Evolutionary conservation across 2,888 invertebrate species (phyloP), one percentile per base, ranked within the genome.

Genomic region (Argyresthia goedartella): DNA sequence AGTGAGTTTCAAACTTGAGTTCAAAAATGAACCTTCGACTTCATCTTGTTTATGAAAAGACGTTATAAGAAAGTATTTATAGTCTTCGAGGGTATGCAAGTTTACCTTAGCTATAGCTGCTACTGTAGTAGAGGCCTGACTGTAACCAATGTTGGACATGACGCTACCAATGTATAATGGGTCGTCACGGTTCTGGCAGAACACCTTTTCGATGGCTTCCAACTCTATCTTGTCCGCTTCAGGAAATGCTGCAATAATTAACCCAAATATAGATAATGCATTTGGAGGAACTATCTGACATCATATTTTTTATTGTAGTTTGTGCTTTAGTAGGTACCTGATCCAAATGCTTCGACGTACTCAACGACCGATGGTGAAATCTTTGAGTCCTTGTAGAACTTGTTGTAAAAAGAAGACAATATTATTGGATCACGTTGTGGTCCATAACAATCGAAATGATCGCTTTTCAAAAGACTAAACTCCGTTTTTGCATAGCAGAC

Each of bases 341-440:
- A 89, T 13, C 91, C 92, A 69, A 91, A 91, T 36, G 91, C 91
- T 68, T 93, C 93, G 15, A 93, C 80, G 64, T 89, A 93, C 41
- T 84, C 77, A 0, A 93, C 82, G 0, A 65, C 60, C 16, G 69
- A 63, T 0, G 92, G 91, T 42, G 89, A 71, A 6, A 93, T 63
- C 4, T 80, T 76, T 11, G 88, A 88, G 62, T 91, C 89, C 0
- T 73, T 61, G 65, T 93, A 93, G 50, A 90, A 88, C 55, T 90
- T 88, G 45, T 75, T 65, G 15, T 91, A 54, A 6, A 81, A 64
- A n/a, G 53, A 56, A 71, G 59, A 74, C 45, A 71, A 10, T 1
- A 41, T 14, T 1, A 6, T 4, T 0, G 36, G 47, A 10, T 45
- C 3, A 4, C 52, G 16, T 10, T 33, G 11, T 7, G 48, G 48